These are phyloP conservation scores for Corythornis cristatus DNA, from an alignment of 2,113 vertebrate genomes.

Conservation along the genomic window DNA sequence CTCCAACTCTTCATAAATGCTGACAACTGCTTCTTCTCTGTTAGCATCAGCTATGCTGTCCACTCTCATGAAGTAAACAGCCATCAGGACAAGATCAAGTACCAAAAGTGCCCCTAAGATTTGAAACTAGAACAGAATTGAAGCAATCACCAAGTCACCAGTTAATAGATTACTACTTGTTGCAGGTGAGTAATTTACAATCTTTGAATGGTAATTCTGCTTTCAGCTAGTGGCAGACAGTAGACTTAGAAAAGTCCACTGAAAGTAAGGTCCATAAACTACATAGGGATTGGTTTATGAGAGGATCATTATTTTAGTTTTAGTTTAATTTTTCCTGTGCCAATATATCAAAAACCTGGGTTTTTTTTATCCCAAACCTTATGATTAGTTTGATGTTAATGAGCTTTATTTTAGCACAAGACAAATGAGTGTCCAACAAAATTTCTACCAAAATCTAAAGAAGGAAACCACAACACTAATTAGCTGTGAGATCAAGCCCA, in stretches of 20 bases:
- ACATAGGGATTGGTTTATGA: neutral
- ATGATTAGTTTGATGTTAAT: neutral
- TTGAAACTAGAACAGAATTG: constrained; percentile 14
- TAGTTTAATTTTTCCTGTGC: neutral
- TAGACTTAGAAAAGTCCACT: neutral
- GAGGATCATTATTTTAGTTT: neutral
- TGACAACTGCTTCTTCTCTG: neutral
- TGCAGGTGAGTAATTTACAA: neutral
- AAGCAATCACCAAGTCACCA: neutral
- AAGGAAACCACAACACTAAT: neutral
- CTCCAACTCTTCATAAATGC: neutral
- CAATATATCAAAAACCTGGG: neutral
- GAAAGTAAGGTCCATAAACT: neutral
- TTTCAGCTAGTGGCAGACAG: neutral
- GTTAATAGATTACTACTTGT: neutral
- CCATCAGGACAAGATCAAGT: neutral
- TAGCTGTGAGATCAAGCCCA: neutral
- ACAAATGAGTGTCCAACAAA: neutral
- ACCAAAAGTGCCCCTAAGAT: neutral
- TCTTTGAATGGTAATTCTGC: neutral
- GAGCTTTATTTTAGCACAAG: neutral
- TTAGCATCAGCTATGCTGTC: neutral
- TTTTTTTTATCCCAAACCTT: neutral
- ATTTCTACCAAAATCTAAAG: neutral
- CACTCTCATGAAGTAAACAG: constrained; percentile 8